These are phyloP conservation scores for Macheiramphus alcinus DNA, from an alignment of 2,113 vertebrate genomes.

Conservation along the genomic window DNA sequence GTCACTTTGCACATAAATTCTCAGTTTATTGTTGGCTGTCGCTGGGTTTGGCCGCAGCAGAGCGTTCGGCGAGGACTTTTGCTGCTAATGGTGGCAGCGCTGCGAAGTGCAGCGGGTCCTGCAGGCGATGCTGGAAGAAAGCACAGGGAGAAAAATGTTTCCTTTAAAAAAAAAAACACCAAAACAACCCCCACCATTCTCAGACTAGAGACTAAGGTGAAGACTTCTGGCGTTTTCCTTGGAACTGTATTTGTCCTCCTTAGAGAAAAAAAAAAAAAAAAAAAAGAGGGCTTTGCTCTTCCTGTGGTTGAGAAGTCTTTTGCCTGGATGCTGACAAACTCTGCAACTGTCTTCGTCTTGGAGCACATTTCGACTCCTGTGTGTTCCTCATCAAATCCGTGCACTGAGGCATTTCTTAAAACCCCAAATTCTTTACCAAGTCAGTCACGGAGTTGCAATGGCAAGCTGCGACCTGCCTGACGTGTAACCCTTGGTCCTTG, in stretches of 20 bases:
- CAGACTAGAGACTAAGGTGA: background rate
- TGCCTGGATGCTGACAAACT: background rate
- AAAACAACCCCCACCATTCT: background rate
- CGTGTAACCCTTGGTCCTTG: background rate
- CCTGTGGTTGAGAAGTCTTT: background rate
- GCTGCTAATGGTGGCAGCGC: fast-evolving
- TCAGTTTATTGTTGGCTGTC: background rate
- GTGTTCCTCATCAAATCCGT: background rate
- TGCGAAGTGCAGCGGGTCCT: background rate
- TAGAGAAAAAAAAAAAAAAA: background rate
- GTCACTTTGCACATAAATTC: constrained; percentile 15
- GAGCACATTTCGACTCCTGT: background rate
- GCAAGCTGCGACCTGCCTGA: background rate
- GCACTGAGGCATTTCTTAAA: background rate
- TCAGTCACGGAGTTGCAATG: background rate
- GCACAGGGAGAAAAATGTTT: background rate
- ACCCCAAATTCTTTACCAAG: background rate
- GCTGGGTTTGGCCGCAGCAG: background rate
- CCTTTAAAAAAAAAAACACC: background rate
- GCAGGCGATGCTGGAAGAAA: background rate
- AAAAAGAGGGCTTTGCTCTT: background rate
- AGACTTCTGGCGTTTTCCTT: background rate
- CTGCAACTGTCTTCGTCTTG: background rate
- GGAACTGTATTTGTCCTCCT: background rate
- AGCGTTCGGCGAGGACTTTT: background rate